Percentiles rank a stretch among this genome's conserved stretches.
These are phyloP conservation scores for Phymanthus crucifer DNA, from an alignment of 92 coral and sea anemone genomes.

Conservation along the genomic window DNA sequence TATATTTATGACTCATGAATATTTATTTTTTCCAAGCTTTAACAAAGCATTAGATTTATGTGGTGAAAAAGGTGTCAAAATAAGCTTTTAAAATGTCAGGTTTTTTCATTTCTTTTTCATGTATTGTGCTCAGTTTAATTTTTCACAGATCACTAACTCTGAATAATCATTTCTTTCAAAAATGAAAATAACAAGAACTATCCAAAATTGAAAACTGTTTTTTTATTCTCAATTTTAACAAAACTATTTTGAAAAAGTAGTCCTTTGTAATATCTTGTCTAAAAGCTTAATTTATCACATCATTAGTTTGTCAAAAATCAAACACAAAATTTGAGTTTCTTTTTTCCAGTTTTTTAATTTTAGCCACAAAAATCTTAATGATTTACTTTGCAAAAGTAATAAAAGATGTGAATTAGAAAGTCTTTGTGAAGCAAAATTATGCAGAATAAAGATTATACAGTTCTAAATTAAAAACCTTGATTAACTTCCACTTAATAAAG, in stretches of 20 bases:
- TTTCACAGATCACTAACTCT: too few relatives aligned
- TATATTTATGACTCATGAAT: not conserved
- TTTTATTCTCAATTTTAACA: too few relatives aligned
- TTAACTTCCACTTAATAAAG: slow-evolving; percentile 21
- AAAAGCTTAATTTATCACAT: too few relatives aligned
- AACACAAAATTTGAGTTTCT: not conserved
- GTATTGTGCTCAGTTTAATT: too few relatives aligned
- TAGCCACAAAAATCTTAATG: not conserved
- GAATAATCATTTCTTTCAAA: too few relatives aligned
- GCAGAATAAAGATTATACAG: not conserved
- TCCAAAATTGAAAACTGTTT: too few relatives aligned
- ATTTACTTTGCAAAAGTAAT: not conserved
- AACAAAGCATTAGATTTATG: not conserved
- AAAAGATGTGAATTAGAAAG: not conserved
- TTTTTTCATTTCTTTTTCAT: not conserved
- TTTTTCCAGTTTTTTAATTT: not conserved
- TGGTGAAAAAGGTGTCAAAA: not conserved
- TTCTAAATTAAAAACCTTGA: not conserved
- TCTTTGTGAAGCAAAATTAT: not conserved
- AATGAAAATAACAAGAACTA: too few relatives aligned
- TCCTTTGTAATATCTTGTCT: too few relatives aligned
- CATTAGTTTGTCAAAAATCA: not conserved
- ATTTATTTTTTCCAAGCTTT: not conserved
- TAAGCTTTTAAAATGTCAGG: not conserved
- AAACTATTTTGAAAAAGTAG: too few relatives aligned